Percentiles rank a stretch among this genome's conserved stretches.
These are phyloP conservation scores for Drosophila ercepeae DNA, from an alignment of 1,140 invertebrate species.

Conservation along the genomic window DNA sequence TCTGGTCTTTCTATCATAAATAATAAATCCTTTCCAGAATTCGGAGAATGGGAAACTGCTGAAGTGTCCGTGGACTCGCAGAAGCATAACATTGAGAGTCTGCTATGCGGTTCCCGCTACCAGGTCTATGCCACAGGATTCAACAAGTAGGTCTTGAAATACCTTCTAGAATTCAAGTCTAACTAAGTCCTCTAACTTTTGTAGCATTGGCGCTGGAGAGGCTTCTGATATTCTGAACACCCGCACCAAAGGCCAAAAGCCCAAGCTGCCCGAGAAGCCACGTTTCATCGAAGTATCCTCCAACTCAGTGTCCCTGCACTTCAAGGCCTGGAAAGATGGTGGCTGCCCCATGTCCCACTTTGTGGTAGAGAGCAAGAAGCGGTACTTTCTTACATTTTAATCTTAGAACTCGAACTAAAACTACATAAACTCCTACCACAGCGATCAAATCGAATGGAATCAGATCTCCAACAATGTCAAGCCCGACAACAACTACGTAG, in stretches of 20 bases:
- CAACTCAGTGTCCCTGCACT: conserved; percentile 94
- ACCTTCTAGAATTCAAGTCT: not conserved
- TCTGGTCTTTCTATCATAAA: too few species aligned
- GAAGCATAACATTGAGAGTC: conserved; percentile 93
- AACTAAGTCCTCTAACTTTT: too few species aligned
- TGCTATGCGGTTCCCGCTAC: conserved; percentile 95
- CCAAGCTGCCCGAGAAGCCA: conserved; percentile 94
- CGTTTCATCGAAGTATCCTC: conserved; percentile 96
- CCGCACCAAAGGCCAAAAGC: conserved; percentile 94
- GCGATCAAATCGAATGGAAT: conserved; percentile 93
- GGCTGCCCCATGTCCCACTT: conserved; percentile 98
- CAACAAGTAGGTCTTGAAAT: conserved; percentile 88
- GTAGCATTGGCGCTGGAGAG: conserved; percentile 94
- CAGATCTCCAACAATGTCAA: conserved; percentile 97
- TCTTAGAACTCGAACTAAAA: not conserved
- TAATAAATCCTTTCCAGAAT: conserved; percentile 85
- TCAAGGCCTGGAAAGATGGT: conserved; percentile 96
- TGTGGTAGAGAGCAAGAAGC: conserved; percentile 97
- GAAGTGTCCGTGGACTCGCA: conserved; percentile 89
- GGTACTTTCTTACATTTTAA: conserved; percentile 85
- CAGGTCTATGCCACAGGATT: conserved; percentile 96
- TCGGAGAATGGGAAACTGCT: conserved; percentile 95
- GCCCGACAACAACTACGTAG: conserved; percentile 94
- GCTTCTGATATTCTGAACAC: conserved; percentile 93
- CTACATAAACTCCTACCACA: conserved; percentile 68